These are phyloP conservation scores for Gastracanthus pulcherrimus DNA, from an alignment of 2,888 invertebrate species.

Conservation along the genomic window DNA sequence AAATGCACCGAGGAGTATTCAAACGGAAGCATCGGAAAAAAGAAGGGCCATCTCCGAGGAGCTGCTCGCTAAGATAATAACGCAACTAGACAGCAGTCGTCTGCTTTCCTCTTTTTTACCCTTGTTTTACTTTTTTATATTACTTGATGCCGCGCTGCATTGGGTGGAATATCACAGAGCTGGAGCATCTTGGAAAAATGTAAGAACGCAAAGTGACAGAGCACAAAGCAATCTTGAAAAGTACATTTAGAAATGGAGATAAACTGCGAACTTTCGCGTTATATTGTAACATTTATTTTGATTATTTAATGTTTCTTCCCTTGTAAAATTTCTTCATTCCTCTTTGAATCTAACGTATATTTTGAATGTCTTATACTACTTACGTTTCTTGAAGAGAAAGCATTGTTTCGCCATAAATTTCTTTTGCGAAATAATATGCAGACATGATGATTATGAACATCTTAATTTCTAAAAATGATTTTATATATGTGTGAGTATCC, in stretches of 20 bases:
- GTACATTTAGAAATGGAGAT: not conserved
- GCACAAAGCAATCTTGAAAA: not conserved
- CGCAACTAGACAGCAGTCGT: not conserved
- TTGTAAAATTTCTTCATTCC: too few relatives aligned
- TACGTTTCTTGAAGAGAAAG: too few relatives aligned
- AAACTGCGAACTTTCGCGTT: too few relatives aligned
- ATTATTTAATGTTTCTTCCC: not conserved
- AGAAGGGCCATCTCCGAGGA: not conserved
- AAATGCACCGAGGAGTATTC: not conserved
- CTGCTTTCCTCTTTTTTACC: not conserved
- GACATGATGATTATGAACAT: too few relatives aligned
- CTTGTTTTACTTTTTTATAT: not conserved
- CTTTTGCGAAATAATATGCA: too few relatives aligned
- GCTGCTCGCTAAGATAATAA: slow-evolving; percentile 18
- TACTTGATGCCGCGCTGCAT: too few relatives aligned
- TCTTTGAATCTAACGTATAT: too few relatives aligned
- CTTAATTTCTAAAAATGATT: too few relatives aligned
- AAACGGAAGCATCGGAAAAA: not conserved
- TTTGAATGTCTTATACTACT: too few relatives aligned
- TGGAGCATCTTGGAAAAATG: not conserved
- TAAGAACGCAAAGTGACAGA: slow-evolving; percentile 6
- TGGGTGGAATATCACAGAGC: too few relatives aligned
- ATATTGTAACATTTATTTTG: not conserved
- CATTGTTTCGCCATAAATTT: too few relatives aligned
- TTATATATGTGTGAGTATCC: too few relatives aligned